Base-by-base conservation (phyloP, 2,888 invertebrate species). In the Phasia obesa region DNA sequence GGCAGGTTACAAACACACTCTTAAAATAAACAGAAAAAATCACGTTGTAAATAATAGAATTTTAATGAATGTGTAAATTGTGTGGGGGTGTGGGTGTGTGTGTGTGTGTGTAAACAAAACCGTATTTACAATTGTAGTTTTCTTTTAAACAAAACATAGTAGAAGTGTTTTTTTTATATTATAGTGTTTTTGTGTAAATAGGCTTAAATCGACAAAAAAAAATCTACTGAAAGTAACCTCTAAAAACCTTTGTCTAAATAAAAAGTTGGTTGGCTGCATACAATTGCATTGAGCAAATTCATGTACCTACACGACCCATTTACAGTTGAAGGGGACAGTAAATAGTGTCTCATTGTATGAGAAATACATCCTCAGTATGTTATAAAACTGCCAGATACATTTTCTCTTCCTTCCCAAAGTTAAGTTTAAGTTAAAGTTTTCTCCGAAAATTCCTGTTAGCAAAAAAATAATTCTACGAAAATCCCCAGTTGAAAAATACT, bases 41-140 rank as follows among this genome's bases (percentile, higher is more conserved):
- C 67, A 67, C 64, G 38, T 62, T 55, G 73, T 80, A 53, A 74
- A 80, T 67, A 80, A 80, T 80, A 80, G 79, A 59, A 79, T 79
- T 79, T 79, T 79, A 79, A 79, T 79, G 79, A 79, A 73, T 67
- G 65, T 73, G 44, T 80, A 74, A 73, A 74, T 60, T 67, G 62
- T 69, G 44, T 64, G 53, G 47, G 11, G 60, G 57, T 71, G 78
- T 65, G 27, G 27, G 4, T n/a, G n/a, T n/a, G n/a, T 65, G 55
- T 70, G 57, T 65, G 35, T 59, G 13, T 77, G 59, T 67, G 73
- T 60, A 60, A 57, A 64, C 64, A 60, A 77, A 55, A 70, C 35
- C 53, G 25, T 53, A 47, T 70, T 64, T 53, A 67, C 65, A 67
- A 69, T 53, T 35, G 60, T 60, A 62, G 71, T 59, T 73, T 67